Conservation (phyloP, 2,113 vertebrate genomes). For the Rana temporaria region DNA sequence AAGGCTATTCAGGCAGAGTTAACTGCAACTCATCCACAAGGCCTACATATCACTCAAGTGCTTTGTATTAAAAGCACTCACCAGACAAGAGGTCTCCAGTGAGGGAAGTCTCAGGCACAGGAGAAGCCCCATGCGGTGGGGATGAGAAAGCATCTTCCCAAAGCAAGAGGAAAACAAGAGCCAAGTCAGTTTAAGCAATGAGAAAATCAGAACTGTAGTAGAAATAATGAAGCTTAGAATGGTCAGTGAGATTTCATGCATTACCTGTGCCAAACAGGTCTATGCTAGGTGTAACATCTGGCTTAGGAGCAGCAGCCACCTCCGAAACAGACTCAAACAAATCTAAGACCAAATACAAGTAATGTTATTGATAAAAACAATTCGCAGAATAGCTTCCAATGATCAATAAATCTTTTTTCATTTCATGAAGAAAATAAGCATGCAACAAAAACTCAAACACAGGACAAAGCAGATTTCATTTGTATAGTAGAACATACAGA, state of each 20-base stretch:
- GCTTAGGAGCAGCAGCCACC: conserved; percentile 87
- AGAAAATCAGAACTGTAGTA: conserved; percentile 60
- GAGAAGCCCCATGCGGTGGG: conserved; percentile 91
- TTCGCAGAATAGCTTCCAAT: conserved; percentile 48
- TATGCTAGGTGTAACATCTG: conserved; percentile 95
- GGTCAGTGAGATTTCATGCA: conserved; percentile 62
- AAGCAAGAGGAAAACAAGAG: conserved; percentile 72
- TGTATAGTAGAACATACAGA: conserved; percentile 37
- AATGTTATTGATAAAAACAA: conserved; percentile 68
- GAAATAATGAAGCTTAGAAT: conserved; percentile 66
- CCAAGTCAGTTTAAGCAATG: conserved; percentile 61
- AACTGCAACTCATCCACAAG: conserved; percentile 4
- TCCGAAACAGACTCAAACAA: conserved; percentile 97
- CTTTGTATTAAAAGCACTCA: conserved; percentile 74
- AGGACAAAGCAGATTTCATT: conserved; percentile 58
- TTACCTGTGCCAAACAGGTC: conserved; percentile 99
- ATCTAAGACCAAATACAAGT: conserved; percentile 96
- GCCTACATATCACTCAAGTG: conserved; percentile 35
- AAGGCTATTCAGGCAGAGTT: background rate
- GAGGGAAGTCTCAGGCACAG: conserved; percentile 88
- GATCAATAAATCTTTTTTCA: conserved; percentile 27
- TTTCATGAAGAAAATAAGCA: conserved; percentile 63
- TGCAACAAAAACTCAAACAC: conserved; percentile 56
- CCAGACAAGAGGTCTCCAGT: conserved; percentile 94
- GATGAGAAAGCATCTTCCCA: conserved; percentile 94